Evolutionary conservation across 1,140 invertebrate genomes (phyloP).

Genomic region (Ceratosolen solmsi): DNA sequence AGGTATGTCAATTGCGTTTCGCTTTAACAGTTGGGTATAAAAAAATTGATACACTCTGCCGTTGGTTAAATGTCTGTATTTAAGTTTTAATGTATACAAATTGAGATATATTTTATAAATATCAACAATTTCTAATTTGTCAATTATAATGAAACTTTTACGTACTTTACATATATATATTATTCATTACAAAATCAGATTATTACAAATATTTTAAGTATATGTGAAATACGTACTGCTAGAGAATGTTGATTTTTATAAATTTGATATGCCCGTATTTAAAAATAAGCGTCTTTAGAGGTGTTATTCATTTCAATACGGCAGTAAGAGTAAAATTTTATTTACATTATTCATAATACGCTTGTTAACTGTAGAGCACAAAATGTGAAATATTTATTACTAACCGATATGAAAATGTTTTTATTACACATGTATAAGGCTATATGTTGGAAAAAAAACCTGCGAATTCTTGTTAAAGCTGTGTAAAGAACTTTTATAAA

Average conservation of each 20-base stretch:
- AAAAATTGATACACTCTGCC: too few species aligned
- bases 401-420: constrained; percentile 18
- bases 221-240: constrained; percentile 6
- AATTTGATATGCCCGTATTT: constrained; percentile 23
- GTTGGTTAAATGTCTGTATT: neutral
- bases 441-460: constrained; percentile 11
- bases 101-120: constrained; percentile 38
- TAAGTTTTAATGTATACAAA: neutral
- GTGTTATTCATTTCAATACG: neutral
- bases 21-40: too few species aligned
- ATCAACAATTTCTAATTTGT: constrained; percentile 48
- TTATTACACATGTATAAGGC: constrained; percentile 16
- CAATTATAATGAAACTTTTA: constrained; percentile 43
- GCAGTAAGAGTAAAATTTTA: neutral
- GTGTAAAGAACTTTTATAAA: constrained; percentile 48
- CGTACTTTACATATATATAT: too few species aligned
- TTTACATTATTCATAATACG: constrained; percentile 15
- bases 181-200: neutral
- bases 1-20: neutral
- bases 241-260: constrained; percentile 44
- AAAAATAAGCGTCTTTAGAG: constrained; percentile 13
- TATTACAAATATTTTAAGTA: constrained; percentile 44
- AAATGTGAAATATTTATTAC: constrained; percentile 21
- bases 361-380: constrained; percentile 35
- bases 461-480: constrained; percentile 36